These are phyloP conservation scores for Rugalucina vietnamica DNA, from an alignment of 2,888 invertebrate genomes.

Conservation along the genomic window DNA sequence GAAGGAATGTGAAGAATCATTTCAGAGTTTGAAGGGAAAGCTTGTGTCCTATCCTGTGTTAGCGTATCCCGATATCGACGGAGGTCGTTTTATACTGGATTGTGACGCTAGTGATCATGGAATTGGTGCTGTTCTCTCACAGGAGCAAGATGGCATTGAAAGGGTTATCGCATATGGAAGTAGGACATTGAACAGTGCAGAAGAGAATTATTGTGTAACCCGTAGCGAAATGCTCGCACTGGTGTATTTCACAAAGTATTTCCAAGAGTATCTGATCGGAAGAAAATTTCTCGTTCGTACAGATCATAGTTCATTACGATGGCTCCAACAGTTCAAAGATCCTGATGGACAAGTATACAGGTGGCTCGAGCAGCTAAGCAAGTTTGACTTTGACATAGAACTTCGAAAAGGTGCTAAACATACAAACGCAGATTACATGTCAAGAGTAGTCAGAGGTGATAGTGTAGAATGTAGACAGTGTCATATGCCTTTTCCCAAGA, in stretches of 20 bases:
- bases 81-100: conserved; percentile 54
- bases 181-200: conserved; percentile 33
- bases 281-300: conserved; percentile 51
- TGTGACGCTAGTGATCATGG: conserved; percentile 60
- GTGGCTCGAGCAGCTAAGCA: conserved; percentile 47
- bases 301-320: conserved; percentile 56
- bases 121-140: conserved; percentile 63
- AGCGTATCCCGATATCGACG: conserved; percentile 42
- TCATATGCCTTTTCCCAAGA: not conserved
- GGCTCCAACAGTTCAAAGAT: conserved; percentile 52
- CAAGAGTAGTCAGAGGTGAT: conserved; percentile 8
- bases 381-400: conserved; percentile 48
- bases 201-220: conserved; percentile 57
- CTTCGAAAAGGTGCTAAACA: conserved; percentile 48
- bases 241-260: conserved; percentile 61
- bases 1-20: not conserved
- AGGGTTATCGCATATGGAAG: conserved; percentile 59
- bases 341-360: conserved; percentile 48
- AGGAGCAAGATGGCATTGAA: conserved; percentile 59
- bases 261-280: conserved; percentile 59
- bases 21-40: conserved; percentile 13
- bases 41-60: conserved; percentile 45
- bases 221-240: conserved; percentile 56
- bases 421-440: conserved; percentile 33
- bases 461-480: conserved; percentile 3